Percentiles rank a stretch among this genome's conserved stretches.
Conservation (phyloP, 2,888 invertebrate genomes). For the Nyleta sp. region DNA sequence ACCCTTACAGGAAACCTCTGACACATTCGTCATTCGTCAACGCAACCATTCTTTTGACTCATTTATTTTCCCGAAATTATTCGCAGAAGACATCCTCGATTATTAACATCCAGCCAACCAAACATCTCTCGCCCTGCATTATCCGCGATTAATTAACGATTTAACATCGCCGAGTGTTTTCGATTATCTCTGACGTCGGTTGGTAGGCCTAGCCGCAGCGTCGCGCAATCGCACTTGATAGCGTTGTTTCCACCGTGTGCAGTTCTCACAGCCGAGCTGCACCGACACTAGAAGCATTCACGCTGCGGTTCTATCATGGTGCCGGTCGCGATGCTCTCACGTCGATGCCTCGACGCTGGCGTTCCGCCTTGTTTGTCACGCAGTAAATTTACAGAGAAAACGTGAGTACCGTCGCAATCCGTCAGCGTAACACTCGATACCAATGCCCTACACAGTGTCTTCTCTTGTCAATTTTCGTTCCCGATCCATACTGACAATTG, state of each 20-base stretch:
- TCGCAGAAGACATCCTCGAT: too few species aligned
- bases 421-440: not conserved
- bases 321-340: constrained; percentile 74
- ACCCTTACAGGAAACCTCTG: too few species aligned
- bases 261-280: constrained; percentile 46
- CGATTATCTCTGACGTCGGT: constrained; percentile 33
- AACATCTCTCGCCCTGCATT: not conserved
- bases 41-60: too few species aligned
- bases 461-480: constrained; percentile 7
- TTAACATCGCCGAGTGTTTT: not conserved
- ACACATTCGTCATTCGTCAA: too few species aligned
- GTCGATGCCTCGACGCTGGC: constrained; percentile 69
- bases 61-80: too few species aligned
- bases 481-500: constrained; percentile 12
- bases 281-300: constrained; percentile 59
- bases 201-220: constrained; percentile 54
- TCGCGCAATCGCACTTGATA: constrained; percentile 58
- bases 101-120: too few species aligned
- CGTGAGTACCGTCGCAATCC: constrained; percentile 64
- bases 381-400: constrained; percentile 65
- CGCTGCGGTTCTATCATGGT: constrained; percentile 70
- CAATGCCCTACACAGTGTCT: not conserved
- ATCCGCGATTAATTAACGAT: constrained; percentile 13
- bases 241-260: constrained; percentile 58
- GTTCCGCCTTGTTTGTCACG: constrained; percentile 55